Conservation (phyloP, 1,140 invertebrate genomes). For the Aphelenchoides avenae region DNA sequence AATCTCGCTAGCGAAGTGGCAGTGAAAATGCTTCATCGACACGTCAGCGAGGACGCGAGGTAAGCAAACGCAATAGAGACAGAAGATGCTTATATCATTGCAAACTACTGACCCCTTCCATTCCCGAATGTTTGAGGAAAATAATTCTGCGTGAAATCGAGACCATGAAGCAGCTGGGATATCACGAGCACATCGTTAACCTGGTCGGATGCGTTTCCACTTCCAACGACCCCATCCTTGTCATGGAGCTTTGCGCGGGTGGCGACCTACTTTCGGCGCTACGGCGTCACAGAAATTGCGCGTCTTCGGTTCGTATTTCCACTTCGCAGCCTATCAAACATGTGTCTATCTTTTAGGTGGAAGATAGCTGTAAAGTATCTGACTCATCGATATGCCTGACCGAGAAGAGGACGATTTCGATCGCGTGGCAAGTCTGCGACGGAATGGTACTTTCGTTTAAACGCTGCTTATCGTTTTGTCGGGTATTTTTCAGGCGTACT, state of each 20-base stretch:
- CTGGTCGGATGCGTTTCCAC: slow-evolving; percentile 11
- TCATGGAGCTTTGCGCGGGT: slow-evolving; percentile 3
- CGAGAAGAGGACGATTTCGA: slow-evolving; percentile 4
- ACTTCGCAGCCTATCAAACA: neutral
- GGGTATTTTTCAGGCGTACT: slow-evolving; percentile 6
- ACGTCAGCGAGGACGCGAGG: no score
- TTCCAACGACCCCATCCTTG: slow-evolving; percentile 8
- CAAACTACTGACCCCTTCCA: no score
- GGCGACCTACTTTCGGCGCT: neutral
- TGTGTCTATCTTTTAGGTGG: no score
- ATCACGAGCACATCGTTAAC: slow-evolving; percentile 2
- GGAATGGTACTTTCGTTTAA: slow-evolving; percentile 1
- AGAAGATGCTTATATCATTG: no score
- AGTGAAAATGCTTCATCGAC: no score
- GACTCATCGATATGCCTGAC: slow-evolving; percentile 5
- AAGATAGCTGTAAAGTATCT: slow-evolving; percentile 3
- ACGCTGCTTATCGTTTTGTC: neutral
- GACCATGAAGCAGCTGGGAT: slow-evolving; percentile 6
- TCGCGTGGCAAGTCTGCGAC: slow-evolving; percentile 8
- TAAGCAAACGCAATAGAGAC: no score
- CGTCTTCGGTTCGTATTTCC: neutral
- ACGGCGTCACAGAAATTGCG: neutral
- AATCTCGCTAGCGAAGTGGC: no score
- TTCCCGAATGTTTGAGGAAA: no score
- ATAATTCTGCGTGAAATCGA: slow-evolving; percentile 12